phyloP scores from a whole-genome alignment of 1,140 invertebrate genomes.

The Drosophila melanica region DNA sequence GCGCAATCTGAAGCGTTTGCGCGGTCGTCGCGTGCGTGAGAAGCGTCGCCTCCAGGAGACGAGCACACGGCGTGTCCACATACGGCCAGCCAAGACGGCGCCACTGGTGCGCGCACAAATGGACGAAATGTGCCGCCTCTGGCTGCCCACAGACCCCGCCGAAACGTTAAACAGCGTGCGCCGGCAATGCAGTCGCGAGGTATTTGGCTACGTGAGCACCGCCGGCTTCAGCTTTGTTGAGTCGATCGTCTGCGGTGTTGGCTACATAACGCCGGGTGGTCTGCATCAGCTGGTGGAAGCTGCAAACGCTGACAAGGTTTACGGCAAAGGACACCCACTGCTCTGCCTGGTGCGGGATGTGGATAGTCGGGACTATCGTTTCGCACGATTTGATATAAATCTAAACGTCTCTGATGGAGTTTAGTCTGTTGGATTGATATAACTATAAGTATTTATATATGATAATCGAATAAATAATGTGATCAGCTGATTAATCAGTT shows the following conservation, averaged over 20 bases:
- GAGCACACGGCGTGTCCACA: slow-evolving; percentile 66
- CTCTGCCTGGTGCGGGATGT: slow-evolving; percentile 85
- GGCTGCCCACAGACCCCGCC: slow-evolving; percentile 86
- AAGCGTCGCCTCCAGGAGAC: slow-evolving; percentile 83
- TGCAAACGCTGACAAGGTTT: background rate
- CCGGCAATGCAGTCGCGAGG: slow-evolving; percentile 87
- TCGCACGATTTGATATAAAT: slow-evolving; percentile 84
- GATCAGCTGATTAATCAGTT: background rate
- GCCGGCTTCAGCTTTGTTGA: slow-evolving; percentile 89
- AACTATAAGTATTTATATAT: background rate
- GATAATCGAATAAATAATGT: background rate
- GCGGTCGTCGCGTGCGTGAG: slow-evolving; percentile 85
- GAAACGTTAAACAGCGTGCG: slow-evolving; percentile 85
- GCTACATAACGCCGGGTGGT: slow-evolving; percentile 87
- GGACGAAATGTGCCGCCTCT: slow-evolving; percentile 87
- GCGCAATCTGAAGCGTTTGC: slow-evolving; percentile 86
- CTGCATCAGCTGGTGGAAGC: slow-evolving; percentile 84
- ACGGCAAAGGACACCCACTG: slow-evolving; percentile 39
- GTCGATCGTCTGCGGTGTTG: slow-evolving; percentile 87
- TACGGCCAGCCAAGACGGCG: slow-evolving; percentile 77
- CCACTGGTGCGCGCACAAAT: slow-evolving; percentile 85
- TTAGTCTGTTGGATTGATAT: background rate
- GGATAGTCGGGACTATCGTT: slow-evolving; percentile 84
- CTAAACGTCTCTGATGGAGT: slow-evolving; percentile 32
- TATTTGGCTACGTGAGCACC: slow-evolving; percentile 89